Evolutionary conservation across 2,113 vertebrate genomes (phyloP), one percentile per base, ranked within the genome.

Genomic region (Perca schrenkii): DNA sequence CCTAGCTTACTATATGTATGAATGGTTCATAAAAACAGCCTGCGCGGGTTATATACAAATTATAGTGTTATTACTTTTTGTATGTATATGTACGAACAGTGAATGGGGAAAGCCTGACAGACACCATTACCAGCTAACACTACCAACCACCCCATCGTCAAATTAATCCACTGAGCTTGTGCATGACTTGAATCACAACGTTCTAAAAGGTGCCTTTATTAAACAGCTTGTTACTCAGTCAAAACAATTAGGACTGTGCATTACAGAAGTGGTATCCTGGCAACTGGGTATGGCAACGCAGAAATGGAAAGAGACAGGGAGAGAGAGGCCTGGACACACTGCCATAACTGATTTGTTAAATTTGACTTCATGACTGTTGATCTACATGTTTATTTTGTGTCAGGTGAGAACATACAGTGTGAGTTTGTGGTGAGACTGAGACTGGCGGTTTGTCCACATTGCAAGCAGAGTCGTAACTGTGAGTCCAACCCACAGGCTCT

Each of bases 181-280:
- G 86, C 91, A 89, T 93, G 90, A 93, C 84, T 80, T 63, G 89
- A 92, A 91, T 92, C 71, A 79, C 87, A 93, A 89, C 75, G 64
- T 50, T 84, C 65, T 85, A 85, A 88, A 88, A 90, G 83, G 86
- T 88, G 83, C 89, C 82, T 92, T 90, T 91, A 92, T 92, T 89
- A 87, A 90, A 90, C 83, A 88, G 83, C 88, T 89, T 91, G 91
- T 93, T 92, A 91, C 73, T 86, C 85, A 91, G 85, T 92, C 85
- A 91, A 92, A 92, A 92, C 92, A 92, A 91, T 94, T 94, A 93
- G 72, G 79, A 77, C 77, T 63, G 67, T 84, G 86, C 67, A 82
- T 89, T 89, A 91, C 79, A 79, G 71, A 80, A 77, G 86, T 80
- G 71, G 90, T 92, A 90, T 92, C 90, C 90, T 84, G 84, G 91